These are phyloP conservation scores for Ardeotis arabs DNA, from an alignment of 2,113 vertebrate species.

Conservation along the genomic window DNA sequence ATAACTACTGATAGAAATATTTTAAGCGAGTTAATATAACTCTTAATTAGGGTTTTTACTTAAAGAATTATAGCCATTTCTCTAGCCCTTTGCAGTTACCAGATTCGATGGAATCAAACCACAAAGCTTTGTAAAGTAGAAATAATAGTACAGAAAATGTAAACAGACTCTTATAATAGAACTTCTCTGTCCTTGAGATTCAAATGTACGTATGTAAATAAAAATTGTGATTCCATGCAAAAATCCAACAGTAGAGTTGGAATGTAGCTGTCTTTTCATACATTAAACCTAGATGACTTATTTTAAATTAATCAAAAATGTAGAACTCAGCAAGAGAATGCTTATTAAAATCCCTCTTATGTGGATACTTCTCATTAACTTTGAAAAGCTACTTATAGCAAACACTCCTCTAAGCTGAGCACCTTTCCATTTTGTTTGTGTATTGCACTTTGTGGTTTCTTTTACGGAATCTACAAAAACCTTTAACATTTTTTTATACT, in stretches of 20 bases:
- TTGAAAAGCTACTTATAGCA: conserved; percentile 45
- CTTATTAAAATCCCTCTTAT: conserved; percentile 54
- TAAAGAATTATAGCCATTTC: neutral
- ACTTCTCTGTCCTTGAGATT: neutral
- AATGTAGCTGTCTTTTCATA: conserved; percentile 18
- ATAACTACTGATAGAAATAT: neutral
- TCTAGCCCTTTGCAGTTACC: neutral
- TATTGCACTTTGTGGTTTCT: neutral
- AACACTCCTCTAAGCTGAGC: conserved; percentile 9
- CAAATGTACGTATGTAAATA: neutral
- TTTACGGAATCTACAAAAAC: neutral
- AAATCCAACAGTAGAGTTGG: neutral
- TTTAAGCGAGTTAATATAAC: neutral
- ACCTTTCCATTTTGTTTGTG: neutral
- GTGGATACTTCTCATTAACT: conserved; percentile 38
- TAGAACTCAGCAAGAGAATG: conserved; percentile 52
- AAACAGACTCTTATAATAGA: neutral
- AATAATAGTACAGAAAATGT: neutral
- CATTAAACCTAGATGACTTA: neutral
- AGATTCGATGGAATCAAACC: neutral
- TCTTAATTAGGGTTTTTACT: neutral
- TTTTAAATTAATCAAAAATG: conserved; percentile 38
- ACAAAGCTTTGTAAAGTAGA: neutral
- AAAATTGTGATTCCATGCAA: neutral
- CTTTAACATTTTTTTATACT: neutral